Percentiles rank a stretch among this genome's conserved stretches.
Evolutionary conservation across 2,797 vertebrate genomes (phyloP).

Genomic region (Diplodus puntazzo): DNA sequence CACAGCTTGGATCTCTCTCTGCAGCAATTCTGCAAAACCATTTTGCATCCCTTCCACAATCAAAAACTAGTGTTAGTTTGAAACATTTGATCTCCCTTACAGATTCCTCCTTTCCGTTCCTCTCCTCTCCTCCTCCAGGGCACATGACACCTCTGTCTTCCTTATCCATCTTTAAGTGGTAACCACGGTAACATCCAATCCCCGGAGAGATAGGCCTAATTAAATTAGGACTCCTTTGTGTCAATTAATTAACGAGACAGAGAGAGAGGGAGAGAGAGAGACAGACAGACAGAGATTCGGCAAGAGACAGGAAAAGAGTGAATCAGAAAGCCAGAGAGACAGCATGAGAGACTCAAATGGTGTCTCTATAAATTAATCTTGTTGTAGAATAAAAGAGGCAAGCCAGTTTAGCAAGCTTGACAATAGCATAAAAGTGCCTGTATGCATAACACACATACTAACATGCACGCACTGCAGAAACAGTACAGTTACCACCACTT

Average conservation of each 20-base stretch:
- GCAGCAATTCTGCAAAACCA: not conserved
- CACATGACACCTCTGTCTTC: constrained; percentile 77
- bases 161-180: constrained; percentile 87
- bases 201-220: constrained; percentile 87
- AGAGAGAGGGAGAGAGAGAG: constrained; percentile 55
- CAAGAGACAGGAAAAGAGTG: constrained; percentile 58
- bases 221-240: constrained; percentile 90
- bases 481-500: constrained; percentile 13
- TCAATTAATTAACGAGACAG: constrained; percentile 89
- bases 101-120: constrained; percentile 17
- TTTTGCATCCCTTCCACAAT: constrained; percentile 4
- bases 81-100: constrained; percentile 34
- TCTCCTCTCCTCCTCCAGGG: constrained; percentile 54
- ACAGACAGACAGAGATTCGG: constrained; percentile 62
- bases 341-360: constrained; percentile 18
- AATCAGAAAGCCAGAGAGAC: constrained; percentile 57
- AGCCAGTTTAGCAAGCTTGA: constrained; percentile 27
- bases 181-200: constrained; percentile 87
- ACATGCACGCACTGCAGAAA: constrained; percentile 17
- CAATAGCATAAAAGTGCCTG: constrained; percentile 31
- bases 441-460: constrained; percentile 20
- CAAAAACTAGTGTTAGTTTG: not conserved
- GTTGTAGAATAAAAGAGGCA: constrained; percentile 40
- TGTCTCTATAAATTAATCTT: constrained; percentile 50
- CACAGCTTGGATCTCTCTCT: not conserved